Base-by-base conservation (phyloP, 2,797 vertebrate genomes). In the Cetoscarus ocellatus region DNA sequence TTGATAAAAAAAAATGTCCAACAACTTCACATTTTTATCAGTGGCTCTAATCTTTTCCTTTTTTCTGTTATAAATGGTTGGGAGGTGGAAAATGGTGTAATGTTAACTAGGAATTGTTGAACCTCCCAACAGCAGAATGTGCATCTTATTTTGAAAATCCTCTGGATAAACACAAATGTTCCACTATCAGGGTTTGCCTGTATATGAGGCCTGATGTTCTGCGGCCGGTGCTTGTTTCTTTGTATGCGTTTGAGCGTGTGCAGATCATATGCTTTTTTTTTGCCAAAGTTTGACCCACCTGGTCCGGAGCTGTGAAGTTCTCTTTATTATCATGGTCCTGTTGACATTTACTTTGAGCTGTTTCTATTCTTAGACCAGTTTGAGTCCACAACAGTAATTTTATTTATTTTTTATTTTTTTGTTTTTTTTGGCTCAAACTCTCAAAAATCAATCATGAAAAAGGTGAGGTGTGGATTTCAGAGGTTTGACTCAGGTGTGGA, bases 171-270 rank as follows among this genome's bases (percentile, higher is more conserved):
- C 73, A 77, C 60, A 77, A 77, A 83, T 48, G 67, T 85, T 84
- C 52, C 70, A 86, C 75, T 84, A 85, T 92, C 87, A 91, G 89
- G 86, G 85, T 91, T 76, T 79, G 64, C 48, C 67, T 86, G 83
- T 80, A 79, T 88, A 85, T 80, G 72, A 85, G 69, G 74, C 61
- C 68, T 86, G 75, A 48, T 58, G 65, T 81, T 47, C 38, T 71
- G n/a, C n/a, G n/a, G n/a, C n/a, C n/a, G 70, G 42, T 54, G 18
- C 18, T 51, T 36, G 48, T 48, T 59, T 38, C 47, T 19, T 14
- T 11, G 35, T 38, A 63, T 15, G 17, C 19, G 73, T 7, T 18
- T 3, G 34, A 48, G 56, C 2, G 67, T 45, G 51, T 57, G 52
- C 27, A 48, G 55, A 47, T 48, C 70, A 82, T 83, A 75, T 81